phyloP scores from a whole-genome alignment of 2,888 invertebrate species.

The Trachelus stipa region DNA sequence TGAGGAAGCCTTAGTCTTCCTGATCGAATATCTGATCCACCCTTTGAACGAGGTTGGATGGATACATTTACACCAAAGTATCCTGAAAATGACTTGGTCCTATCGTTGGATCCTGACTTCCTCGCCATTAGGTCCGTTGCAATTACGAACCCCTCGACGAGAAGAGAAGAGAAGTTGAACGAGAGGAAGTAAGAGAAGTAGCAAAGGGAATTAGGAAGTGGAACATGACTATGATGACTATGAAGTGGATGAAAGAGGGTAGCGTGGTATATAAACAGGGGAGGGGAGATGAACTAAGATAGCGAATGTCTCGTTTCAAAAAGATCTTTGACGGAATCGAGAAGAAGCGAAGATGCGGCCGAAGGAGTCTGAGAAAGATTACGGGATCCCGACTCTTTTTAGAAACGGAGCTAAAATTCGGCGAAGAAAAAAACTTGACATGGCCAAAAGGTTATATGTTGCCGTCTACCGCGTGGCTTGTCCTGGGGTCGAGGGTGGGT shows the following conservation, averaged over 20 bases:
- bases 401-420: background rate
- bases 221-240: background rate
- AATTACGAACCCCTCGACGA: background rate
- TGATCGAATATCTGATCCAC: background rate
- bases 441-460: background rate
- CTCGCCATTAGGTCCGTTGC: background rate
- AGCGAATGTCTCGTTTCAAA: background rate
- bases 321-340: background rate
- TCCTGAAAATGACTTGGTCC: background rate
- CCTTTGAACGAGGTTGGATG: background rate
- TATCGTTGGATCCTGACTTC: background rate
- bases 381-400: background rate
- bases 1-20: background rate
- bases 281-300: background rate
- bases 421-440: background rate
- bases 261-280: background rate
- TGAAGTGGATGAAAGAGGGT: background rate
- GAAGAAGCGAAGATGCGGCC: background rate
- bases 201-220: background rate
- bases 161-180: background rate
- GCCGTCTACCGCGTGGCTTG: background rate
- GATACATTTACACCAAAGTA: background rate
- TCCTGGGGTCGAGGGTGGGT: background rate
- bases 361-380: background rate
- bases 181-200: background rate